These are phyloP conservation scores for Diabrotica undecimpunctata DNA, from an alignment of 1,140 invertebrate species.

Conservation along the genomic window DNA sequence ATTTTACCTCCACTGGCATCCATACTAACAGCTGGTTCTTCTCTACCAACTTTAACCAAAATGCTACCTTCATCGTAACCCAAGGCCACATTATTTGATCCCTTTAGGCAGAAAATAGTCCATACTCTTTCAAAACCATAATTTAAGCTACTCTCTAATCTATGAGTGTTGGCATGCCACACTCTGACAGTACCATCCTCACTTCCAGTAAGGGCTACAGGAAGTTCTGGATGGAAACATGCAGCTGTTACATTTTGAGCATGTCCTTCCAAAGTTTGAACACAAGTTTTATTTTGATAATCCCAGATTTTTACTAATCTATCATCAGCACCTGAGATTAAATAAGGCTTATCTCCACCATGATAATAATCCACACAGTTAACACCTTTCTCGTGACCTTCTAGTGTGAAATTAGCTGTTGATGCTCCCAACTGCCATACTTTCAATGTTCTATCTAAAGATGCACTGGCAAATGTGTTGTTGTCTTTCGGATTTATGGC, in stretches of 20 bases:
- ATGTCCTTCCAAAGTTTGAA: conserved; percentile 96
- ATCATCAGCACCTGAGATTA: conserved; percentile 99
- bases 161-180: conserved; percentile 98
- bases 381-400: conserved; percentile 98
- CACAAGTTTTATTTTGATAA: conserved; percentile 99
- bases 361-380: conserved; percentile 99
- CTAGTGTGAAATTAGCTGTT: conserved; percentile 96
- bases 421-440: conserved; percentile 74
- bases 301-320: conserved; percentile 99
- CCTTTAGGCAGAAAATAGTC: conserved; percentile 93
- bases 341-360: conserved; percentile 96
- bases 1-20: conserved; percentile 97
- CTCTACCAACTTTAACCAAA: conserved; percentile 94
- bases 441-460: conserved; percentile 95
- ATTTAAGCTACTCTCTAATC: conserved; percentile 93
- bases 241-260: conserved; percentile 92
- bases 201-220: conserved; percentile 94
- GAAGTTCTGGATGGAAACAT: conserved; percentile 95
- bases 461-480: conserved; percentile 99
- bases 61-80: conserved; percentile 97
- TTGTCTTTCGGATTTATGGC: conserved; percentile 99
- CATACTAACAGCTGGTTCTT: conserved; percentile 99
- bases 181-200: conserved; percentile 95
- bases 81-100: conserved; percentile 95
- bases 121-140: conserved; percentile 98